Conservation (phyloP, 1,140 invertebrate species). For the Archivesica marissinica region DNA sequence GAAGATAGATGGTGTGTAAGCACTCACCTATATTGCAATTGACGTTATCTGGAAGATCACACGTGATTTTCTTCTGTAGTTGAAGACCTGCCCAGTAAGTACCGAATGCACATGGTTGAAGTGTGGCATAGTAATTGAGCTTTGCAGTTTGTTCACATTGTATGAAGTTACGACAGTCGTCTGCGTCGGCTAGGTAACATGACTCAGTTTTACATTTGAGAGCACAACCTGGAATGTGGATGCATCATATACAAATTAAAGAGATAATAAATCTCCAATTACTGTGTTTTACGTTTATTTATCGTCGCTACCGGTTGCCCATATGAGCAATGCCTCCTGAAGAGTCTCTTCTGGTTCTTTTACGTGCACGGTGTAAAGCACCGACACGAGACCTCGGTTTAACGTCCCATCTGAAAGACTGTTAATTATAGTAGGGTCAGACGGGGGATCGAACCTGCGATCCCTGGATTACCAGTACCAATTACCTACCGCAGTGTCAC, state of each 20-base stretch:
- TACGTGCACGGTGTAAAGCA: no score
- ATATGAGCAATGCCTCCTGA: no score
- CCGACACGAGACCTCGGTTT: no score
- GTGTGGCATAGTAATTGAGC: constrained; percentile 10
- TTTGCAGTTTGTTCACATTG: constrained; percentile 15
- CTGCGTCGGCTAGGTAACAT: constrained; percentile 29
- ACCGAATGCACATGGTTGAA: constrained; percentile 50
- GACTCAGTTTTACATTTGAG: constrained; percentile 32
- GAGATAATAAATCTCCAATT: background rate
- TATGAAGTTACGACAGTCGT: constrained; percentile 54
- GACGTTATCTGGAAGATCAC: constrained; percentile 31
- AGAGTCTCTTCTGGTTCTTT: no score
- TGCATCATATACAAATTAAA: background rate
- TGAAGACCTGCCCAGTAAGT: constrained; percentile 52
- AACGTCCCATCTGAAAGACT: no score
- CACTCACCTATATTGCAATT: constrained; percentile 15
- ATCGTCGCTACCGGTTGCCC: no score
- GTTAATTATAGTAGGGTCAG: no score
- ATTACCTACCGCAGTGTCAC: no score
- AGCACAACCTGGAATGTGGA: background rate
- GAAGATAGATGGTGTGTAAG: background rate
- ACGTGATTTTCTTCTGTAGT: constrained; percentile 38
- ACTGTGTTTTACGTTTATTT: no score
- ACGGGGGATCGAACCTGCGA: no score
- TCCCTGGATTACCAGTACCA: no score